A percentile compares a stretch with the other conserved stretches of the same genome.
These are phyloP conservation scores for Lampris incognitus DNA, from an alignment of 2,113 vertebrate species.

Conservation along the genomic window DNA sequence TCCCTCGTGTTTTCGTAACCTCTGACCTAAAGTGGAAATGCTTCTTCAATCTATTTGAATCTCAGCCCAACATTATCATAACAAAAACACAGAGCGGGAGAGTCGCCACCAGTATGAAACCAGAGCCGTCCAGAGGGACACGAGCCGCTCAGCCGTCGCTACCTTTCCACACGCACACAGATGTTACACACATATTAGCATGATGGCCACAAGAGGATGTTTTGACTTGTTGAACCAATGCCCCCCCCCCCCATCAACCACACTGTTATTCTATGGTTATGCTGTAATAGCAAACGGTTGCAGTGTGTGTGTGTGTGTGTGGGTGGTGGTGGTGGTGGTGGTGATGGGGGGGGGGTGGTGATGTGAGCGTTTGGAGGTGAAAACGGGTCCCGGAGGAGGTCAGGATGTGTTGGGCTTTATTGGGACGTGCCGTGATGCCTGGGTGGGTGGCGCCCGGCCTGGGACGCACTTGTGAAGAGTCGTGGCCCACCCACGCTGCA, in stretches of 20 bases:
- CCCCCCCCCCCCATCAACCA: constrained; percentile 7
- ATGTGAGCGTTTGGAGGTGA: constrained; percentile 44
- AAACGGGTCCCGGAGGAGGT: constrained; percentile 44
- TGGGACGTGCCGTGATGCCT: constrained; percentile 31
- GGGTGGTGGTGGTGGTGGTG: constrained; percentile 12
- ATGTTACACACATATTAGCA: constrained; percentile 42
- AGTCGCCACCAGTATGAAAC: background rate
- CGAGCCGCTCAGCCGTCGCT: constrained; percentile 19
- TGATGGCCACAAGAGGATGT: constrained; percentile 28
- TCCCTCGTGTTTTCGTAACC: background rate
- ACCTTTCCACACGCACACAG: constrained; percentile 25
- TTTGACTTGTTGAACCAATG: constrained; percentile 33
- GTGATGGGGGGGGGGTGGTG: constrained; percentile 35
- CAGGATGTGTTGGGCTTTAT: constrained; percentile 60
- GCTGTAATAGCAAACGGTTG: constrained; percentile 46
- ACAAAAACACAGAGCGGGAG: background rate
- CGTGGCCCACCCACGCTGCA: constrained; percentile 78
- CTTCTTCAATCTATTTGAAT: background rate
- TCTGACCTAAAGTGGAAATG: background rate
- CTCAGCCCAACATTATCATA: background rate
- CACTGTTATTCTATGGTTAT: constrained; percentile 54
- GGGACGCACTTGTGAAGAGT: constrained; percentile 61
- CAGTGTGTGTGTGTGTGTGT: too few relatives aligned
- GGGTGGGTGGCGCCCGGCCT: constrained; percentile 50
- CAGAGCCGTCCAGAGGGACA: background rate